A percentile compares a stretch with the other conserved stretches of the same genome.
These are phyloP conservation scores for Eclectus roratus DNA, from an alignment of 2,113 vertebrate genomes.

Conservation along the genomic window DNA sequence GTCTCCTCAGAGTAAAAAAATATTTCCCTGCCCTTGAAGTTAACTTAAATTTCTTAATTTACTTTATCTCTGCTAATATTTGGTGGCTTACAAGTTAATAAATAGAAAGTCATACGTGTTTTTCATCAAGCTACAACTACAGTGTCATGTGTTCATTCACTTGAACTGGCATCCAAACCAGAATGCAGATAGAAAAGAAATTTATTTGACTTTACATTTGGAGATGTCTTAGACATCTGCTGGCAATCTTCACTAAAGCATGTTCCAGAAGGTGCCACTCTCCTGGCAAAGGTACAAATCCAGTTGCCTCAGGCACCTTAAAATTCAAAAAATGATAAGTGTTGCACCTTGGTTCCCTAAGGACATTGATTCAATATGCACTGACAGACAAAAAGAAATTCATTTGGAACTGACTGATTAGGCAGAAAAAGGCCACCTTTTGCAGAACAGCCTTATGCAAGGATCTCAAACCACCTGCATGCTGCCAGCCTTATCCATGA, in stretches of 20 bases:
- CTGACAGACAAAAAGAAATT: not conserved
- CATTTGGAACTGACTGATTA: not conserved
- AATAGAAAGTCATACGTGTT: not conserved
- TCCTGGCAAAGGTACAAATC: not conserved
- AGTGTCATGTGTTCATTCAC: not conserved
- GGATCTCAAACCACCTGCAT: not conserved
- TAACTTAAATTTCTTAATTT: not conserved
- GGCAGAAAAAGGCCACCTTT: not conserved
- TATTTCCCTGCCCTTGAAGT: accelerated
- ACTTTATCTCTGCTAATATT: not conserved
- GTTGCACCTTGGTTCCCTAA: not conserved
- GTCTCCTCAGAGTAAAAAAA: not conserved
- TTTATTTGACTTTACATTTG: not conserved
- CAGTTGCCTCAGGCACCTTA: not conserved
- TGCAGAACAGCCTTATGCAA: not conserved
- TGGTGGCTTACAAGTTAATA: not conserved
- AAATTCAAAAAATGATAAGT: not conserved
- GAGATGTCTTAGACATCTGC: not conserved
- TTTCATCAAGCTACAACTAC: not conserved
- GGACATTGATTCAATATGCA: not conserved
- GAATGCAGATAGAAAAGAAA: not conserved
- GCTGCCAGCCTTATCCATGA: not conserved
- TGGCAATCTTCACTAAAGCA: not conserved
- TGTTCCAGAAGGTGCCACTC: not conserved
- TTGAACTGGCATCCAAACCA: not conserved